These are phyloP conservation scores for Boulengerochromis microlepis DNA, from an alignment of 2,113 vertebrate genomes.

Conservation along the genomic window DNA sequence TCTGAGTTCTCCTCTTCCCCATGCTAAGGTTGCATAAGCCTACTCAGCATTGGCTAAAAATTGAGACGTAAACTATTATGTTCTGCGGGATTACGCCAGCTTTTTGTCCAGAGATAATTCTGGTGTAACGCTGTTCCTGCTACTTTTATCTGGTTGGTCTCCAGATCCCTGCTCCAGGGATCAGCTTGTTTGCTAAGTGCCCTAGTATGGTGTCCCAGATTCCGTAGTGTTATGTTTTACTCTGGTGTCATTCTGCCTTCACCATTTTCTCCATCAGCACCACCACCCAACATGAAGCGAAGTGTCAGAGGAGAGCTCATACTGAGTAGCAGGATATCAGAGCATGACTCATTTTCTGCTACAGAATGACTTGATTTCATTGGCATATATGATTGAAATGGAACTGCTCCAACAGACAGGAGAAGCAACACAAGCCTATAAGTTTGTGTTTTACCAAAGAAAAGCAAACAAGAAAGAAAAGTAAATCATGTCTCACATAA, in stretches of 20 bases:
- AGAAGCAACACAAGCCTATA: not conserved
- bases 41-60: conserved; percentile 32
- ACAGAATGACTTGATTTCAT: not conserved
- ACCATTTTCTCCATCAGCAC: not conserved
- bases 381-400: not conserved
- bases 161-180: conserved; percentile 54
- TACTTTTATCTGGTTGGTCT: conserved; percentile 40
- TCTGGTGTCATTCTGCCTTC: conserved; percentile 28
- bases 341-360: not conserved
- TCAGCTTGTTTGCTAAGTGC: conserved; percentile 39
- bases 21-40: conserved; percentile 5
- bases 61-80: conserved; percentile 27
- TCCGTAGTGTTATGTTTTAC: conserved; percentile 28
- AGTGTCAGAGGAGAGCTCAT: conserved; percentile 6
- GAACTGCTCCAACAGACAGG: not conserved
- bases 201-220: conserved; percentile 69
- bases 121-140: not conserved
- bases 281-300: not conserved
- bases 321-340: not conserved
- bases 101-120: conserved; percentile 38
- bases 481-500: not conserved
- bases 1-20: not conserved
- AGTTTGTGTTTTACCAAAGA: not conserved
- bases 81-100: not conserved
- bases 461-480: not conserved